Percentiles rank a stretch among this genome's conserved stretches.
phyloP scores from a whole-genome alignment of 1,140 invertebrate genomes.

The Pollicipes pollicipes region DNA sequence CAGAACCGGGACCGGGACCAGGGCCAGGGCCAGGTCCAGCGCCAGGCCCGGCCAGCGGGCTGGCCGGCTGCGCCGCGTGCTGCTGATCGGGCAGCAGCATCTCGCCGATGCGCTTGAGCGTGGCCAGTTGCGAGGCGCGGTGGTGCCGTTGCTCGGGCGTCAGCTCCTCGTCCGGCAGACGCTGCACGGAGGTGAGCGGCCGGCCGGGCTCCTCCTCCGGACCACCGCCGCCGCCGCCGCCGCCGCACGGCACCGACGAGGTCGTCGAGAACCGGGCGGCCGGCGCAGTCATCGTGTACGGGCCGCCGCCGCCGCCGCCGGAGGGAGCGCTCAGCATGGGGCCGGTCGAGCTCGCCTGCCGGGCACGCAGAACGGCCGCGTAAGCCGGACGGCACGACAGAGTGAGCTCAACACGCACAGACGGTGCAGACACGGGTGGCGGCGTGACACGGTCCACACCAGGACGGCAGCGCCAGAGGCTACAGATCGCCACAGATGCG shows the following conservation, averaged over 20 bases:
- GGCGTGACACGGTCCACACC: too few species aligned
- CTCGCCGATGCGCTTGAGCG: constrained; percentile 77
- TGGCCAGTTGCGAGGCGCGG: constrained; percentile 76
- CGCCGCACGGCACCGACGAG: background rate
- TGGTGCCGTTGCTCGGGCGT: constrained; percentile 89
- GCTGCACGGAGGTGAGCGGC: constrained; percentile 23
- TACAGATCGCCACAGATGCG: too few species aligned
- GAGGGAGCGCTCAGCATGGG: background rate
- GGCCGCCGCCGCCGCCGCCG: too few species aligned
- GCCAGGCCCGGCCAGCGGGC: constrained; percentile 15
- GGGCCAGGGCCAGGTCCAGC: constrained; percentile 15
- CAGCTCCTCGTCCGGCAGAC: constrained; percentile 78
- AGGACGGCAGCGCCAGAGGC: too few species aligned
- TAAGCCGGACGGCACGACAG: background rate
- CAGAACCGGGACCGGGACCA: too few species aligned
- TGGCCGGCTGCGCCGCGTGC: constrained; percentile 14
- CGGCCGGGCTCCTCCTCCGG: background rate
- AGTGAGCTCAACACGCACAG: too few species aligned
- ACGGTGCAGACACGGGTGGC: too few species aligned
- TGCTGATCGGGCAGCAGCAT: constrained; percentile 65
- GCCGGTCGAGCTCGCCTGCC: background rate
- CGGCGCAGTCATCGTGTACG: background rate
- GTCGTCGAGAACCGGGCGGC: background rate
- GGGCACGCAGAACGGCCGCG: too few species aligned
- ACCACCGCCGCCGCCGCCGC: too few species aligned